These are phyloP conservation scores for Eurytoma adleriae DNA, from an alignment of 2,888 invertebrate genomes.

Conservation along the genomic window DNA sequence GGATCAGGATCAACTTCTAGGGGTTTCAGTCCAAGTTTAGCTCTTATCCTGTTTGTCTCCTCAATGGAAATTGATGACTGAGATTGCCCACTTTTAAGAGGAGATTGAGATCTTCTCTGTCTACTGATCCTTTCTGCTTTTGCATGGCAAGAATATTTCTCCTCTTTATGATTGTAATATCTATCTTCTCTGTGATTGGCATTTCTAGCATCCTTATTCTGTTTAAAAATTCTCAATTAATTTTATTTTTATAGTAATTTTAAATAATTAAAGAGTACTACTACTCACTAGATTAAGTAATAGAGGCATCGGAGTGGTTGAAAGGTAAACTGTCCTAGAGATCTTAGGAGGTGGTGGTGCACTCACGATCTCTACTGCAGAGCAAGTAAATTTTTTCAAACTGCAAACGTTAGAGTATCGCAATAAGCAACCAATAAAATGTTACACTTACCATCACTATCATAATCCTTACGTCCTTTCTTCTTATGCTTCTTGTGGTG, in stretches of 20 bases:
- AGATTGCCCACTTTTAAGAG: slow-evolving; percentile 71
- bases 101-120: slow-evolving; percentile 56
- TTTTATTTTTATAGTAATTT: too few relatives aligned
- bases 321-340: slow-evolving; percentile 69
- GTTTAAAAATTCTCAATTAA: background rate
- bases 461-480: slow-evolving; percentile 73
- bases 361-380: slow-evolving; percentile 72
- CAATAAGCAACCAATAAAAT: background rate
- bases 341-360: slow-evolving; percentile 75
- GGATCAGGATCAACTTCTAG: slow-evolving; percentile 81
- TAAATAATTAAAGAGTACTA: too few relatives aligned
- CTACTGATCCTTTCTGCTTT: slow-evolving; percentile 44
- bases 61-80: slow-evolving; percentile 85
- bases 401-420: slow-evolving; percentile 46
- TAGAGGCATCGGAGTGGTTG: slow-evolving; percentile 71
- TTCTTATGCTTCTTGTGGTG: slow-evolving; percentile 75
- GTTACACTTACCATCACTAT: slow-evolving; percentile 72
- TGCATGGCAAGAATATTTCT: slow-evolving; percentile 28
- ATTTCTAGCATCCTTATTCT: slow-evolving; percentile 32
- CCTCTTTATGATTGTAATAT: slow-evolving; percentile 31
- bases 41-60: slow-evolving; percentile 92
- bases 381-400: slow-evolving; percentile 56
- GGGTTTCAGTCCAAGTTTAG: slow-evolving; percentile 95
- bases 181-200: slow-evolving; percentile 22
- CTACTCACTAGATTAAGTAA: slow-evolving; percentile 63